Base-by-base conservation (phyloP, 2,113 vertebrate species). In the Acanthochromis polyacanthus region DNA sequence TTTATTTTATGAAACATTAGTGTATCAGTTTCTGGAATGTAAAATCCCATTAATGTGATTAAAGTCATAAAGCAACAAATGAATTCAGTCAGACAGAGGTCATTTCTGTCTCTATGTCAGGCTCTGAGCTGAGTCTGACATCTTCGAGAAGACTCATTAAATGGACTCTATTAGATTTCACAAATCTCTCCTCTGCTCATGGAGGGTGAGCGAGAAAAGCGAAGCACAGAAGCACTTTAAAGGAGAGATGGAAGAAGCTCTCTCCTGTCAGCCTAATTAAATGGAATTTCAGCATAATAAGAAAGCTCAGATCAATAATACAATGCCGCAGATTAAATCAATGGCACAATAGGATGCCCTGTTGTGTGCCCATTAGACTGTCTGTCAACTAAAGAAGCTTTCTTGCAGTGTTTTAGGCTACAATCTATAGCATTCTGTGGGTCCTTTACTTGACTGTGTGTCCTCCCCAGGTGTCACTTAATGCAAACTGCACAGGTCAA, bases 101-200 rank as follows among this genome's bases (percentile, higher is more conserved):
- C 73, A 84, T 86, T 83, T 86, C 48, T 84, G 55, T 88, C 85
- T 81, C 56, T 66, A 52, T 76, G 75, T 68, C 55, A 73, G 66
- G 38, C 80, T 73, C 45, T 67, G 50, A 62, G 76, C 90, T 22
- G 64, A 91, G 79, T 80, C 65, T 73, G 73, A 86, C 78, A 82
- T 89, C 77, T 82, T 51, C 0, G 69, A 81, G 76, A 86, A 88
- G 76, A 85, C 81, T 89, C 87, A 92, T 93, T 93, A 91, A 82
- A 82, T 48, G 19, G 46, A 62, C 87, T 92, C 82, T 80, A 91
- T 90, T 92, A 86, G 85, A 93, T 91, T 90, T 82, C 76, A 87
- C 66, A 78, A 76, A 88, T 87, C 78, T 88, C 80, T 82, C 63
- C 68, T 72, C 71, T 59, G 25, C 71, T 86, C 72, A 68, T 71